Evolutionary conservation across 2,113 vertebrate species (phyloP).

Genomic region (Prochilodus magdalenae): DNA sequence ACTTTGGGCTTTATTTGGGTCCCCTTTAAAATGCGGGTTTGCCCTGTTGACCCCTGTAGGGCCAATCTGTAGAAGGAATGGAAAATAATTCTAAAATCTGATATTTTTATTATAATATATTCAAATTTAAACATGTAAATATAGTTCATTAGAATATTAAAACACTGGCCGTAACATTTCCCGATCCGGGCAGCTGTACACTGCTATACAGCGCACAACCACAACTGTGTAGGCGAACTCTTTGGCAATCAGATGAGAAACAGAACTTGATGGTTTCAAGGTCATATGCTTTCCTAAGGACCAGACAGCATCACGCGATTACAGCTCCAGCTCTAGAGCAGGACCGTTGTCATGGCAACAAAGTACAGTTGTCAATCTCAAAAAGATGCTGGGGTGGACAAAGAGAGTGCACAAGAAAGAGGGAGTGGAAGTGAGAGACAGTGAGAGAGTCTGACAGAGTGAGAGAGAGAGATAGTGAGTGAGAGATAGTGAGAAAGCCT

Average conservation of each 20-base stretch:
- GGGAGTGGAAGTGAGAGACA: no score
- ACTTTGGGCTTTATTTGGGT: no score
- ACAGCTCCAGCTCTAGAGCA: constrained; percentile 27
- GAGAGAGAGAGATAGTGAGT: background rate
- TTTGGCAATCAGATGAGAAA: background rate
- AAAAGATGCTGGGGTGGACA: constrained; percentile 3
- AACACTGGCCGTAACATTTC: no score
- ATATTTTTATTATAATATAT: no score
- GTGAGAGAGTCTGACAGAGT: background rate
- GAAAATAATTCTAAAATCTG: no score
- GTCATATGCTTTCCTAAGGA: constrained; percentile 19
- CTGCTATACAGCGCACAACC: background rate
- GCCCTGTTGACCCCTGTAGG: no score
- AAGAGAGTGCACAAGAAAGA: background rate
- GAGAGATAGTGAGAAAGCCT: no score
- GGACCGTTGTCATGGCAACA: constrained; percentile 31
- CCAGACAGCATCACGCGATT: constrained; percentile 28
- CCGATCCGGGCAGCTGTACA: background rate
- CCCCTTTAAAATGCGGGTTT: no score
- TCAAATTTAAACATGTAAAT: no score
- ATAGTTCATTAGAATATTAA: no score
- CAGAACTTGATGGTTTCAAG: constrained; percentile 16
- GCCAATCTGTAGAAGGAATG: no score
- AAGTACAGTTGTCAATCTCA: constrained; percentile 20
- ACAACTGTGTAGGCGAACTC: background rate